Percentiles rank a stretch among this genome's conserved stretches.
Evolutionary conservation across 37 sponge, comb jelly and placozoan genomes (phyloP).

Genomic region (Eunapius fragilis): DNA sequence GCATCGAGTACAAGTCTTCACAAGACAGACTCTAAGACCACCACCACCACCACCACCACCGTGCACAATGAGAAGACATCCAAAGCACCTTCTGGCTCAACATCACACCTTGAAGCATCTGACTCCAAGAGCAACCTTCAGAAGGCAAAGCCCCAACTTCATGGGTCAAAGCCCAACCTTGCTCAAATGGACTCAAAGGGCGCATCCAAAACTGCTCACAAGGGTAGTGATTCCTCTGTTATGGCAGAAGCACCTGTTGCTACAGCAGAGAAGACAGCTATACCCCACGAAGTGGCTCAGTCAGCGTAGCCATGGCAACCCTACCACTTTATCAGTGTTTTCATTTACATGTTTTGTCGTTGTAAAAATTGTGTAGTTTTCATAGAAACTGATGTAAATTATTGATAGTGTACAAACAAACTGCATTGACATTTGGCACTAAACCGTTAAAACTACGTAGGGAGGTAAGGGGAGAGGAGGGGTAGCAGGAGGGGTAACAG

Average conservation of each 20-base stretch:
- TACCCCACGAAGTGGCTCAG: not conserved
- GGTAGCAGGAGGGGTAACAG: no score
- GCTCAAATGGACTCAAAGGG: not conserved
- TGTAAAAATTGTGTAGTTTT: not conserved
- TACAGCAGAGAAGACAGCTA: not conserved
- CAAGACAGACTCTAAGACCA: not conserved
- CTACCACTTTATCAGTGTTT: not conserved
- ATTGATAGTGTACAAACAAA: not conserved
- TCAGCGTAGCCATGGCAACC: not conserved
- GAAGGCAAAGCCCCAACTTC: not conserved
- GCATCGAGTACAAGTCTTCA: not conserved
- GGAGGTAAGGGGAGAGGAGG: not conserved
- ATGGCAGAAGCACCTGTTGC: not conserved
- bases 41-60: no score
- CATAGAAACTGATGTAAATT: not conserved
- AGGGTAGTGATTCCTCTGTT: not conserved
- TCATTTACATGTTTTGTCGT: not conserved
- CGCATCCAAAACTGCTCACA: not conserved
- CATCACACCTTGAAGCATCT: not conserved
- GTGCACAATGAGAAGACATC: not conserved
- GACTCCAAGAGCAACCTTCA: not conserved
- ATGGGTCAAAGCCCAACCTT: not conserved
- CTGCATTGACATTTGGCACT: not conserved
- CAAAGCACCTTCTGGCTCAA: not conserved
- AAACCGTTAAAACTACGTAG: not conserved